These are phyloP conservation scores for Dicaeum eximium DNA, from an alignment of 2,113 vertebrate species.

Conservation along the genomic window DNA sequence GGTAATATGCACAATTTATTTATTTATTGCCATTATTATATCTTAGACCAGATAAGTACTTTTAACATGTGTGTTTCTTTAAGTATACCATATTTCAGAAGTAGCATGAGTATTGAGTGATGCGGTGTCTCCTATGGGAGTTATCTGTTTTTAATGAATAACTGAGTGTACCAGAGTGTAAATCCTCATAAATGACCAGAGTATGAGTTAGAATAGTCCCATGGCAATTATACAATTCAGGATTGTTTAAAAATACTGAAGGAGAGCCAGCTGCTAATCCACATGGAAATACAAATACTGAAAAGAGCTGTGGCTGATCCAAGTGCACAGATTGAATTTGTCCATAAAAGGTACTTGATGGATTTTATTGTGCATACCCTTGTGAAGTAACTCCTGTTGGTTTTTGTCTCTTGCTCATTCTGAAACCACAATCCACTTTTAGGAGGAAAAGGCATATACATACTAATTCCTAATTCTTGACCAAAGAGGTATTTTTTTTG, in stretches of 20 bases:
- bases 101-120: neutral
- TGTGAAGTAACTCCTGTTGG: neutral
- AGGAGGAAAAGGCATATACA: neutral
- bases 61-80: constrained; percentile 3
- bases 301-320: constrained; percentile 16
- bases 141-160: constrained; percentile 76
- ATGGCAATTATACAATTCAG: constrained; percentile 14
- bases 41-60: neutral
- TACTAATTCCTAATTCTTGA: neutral
- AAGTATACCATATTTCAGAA: neutral
- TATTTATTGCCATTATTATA: neutral
- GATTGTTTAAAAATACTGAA: constrained; percentile 32
- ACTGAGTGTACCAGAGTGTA: neutral
- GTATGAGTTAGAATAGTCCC: constrained; percentile 7
- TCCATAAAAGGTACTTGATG: neutral
- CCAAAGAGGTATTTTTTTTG: neutral
- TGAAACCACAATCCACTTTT: neutral
- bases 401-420: neutral
- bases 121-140: neutral
- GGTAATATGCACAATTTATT: neutral
- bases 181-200: constrained; percentile 5
- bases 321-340: constrained; percentile 8
- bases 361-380: neutral
- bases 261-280: constrained; percentile 42
- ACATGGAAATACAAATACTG: constrained; percentile 12